Base-by-base conservation (phyloP, 2,113 vertebrate genomes). In the Paedocypris sp. region DNA sequence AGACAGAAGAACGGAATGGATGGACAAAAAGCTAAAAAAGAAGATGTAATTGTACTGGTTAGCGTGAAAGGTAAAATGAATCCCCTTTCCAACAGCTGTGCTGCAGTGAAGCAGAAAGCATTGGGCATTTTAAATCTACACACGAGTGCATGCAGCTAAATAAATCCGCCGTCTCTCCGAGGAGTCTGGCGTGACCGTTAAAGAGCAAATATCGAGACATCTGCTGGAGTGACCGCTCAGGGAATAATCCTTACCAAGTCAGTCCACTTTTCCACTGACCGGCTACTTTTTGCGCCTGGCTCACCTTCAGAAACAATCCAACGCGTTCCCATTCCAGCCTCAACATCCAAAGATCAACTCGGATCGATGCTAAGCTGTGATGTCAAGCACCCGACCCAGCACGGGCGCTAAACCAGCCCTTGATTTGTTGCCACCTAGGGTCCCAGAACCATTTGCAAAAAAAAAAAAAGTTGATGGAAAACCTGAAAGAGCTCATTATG, bases 141-240 rank as follows among this genome's bases (percentile, higher is more conserved):
- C 43, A 51, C 22, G 4, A 66, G 57, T 70, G 36, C 22, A 38
- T 33, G 7, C 52, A 51, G 53, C 60, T 61, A 61, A 51, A 70
- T 70, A 70, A 66, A 70, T 70, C 62, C 47, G 50, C 22, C 36
- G 42, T 28, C 42, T 57, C 68, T 70, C 62, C 8, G 49, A 51
- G 45, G 57, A 66, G 32, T 32, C 38, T 43, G 26, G 26, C 50
- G 38, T 66, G 52, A 62, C 46, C 20, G 57, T 29, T 69, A 46
- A 43, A 54, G 53, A 46, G 60, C 23, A 29, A 46, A 43, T 41
- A 56, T 39, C 18, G 16, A 48, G 42, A 47, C 39, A 31, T 47
- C 36, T 42, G 45, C 62, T 36, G 38, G 19, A 18, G 31, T 15
- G 36, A 60, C 51, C 32, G 22, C 33, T 51, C 26, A 28, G 62